Conservation (phyloP, 2,113 vertebrate species). For the Rhinolophus ferrumequinum region DNA sequence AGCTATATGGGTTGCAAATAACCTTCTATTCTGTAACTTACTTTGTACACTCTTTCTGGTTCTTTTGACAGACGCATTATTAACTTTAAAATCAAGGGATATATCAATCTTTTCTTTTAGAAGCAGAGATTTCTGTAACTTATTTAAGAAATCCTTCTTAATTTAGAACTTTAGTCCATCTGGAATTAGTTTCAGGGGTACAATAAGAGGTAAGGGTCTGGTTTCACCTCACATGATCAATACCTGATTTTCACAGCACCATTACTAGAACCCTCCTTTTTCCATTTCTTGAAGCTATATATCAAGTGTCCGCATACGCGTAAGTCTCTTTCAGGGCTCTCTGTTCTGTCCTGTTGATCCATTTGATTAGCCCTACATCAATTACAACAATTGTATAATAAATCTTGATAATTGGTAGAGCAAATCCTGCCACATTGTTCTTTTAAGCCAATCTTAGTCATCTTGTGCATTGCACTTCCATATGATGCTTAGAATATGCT, state of each 20-base stretch:
- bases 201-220: neutral
- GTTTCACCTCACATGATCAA: neutral
- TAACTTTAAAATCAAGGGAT: neutral
- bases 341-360: neutral
- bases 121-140: neutral
- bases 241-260: neutral
- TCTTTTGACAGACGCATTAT: neutral
- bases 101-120: neutral
- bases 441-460: neutral
- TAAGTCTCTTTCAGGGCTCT: neutral
- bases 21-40: neutral
- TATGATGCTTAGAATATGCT: neutral
- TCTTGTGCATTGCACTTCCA: neutral
- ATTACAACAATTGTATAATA: neutral
- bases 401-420: neutral
- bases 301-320: neutral
- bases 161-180: neutral
- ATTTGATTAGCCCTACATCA: neutral
- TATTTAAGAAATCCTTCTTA: neutral
- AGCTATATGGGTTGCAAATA: neutral
- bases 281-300: neutral
- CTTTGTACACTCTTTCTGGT: neutral
- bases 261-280: neutral
- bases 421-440: neutral
- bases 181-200: neutral